Base-by-base conservation (phyloP, 2,113 vertebrate species). In the Oenanthe melanoleuca region DNA sequence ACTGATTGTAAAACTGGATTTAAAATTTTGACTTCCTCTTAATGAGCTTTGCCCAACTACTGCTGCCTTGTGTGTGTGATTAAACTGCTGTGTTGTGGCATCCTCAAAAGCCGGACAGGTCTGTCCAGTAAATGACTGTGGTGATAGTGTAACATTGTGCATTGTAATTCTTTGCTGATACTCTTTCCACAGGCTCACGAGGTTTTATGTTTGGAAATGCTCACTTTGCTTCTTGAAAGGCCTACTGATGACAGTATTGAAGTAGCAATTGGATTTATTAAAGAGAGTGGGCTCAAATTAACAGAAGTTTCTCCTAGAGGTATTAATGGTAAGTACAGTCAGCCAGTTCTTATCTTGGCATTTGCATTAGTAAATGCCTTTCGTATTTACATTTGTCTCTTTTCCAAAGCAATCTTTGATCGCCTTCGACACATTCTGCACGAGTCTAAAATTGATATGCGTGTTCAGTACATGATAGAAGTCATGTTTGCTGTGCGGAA, bases 381-480 rank as follows among this genome's bases (percentile, higher is more conserved):
- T 82, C 5, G 28, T 45, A 11, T 56, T 96, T 60, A 72, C 63
- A 14, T 91, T 64, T 80, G 4, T 82, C n/a, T 86, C 20, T 83
- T 78, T 93, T 75, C 23, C 84, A 50, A 96, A 99, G 99, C 99
- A 86, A 99, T 99, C 96, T 99, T 99, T 95, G 99, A 99, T 96
- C 99, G 99, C 33, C 98, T 99, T 95, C 98, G 99, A 64, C 99
- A 99, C 89, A 98, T 99, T 95, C 98, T 99, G 23, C 99, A 99
- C 4, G 99, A 99, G 91, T 99, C 99, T 8, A 98, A 99, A 97
- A 99, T 99, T 11, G 99, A 99, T 93, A 99, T 99, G 96, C 98
- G 99, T 44, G 99, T 99, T 78, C 99, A 99, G 94, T 99, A 99
- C 97, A 99, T 99, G 99, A 99, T 99, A 60, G 99, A 99, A 97